Conservation (phyloP, 1,140 invertebrate genomes). For the Octopus sinensis region DNA sequence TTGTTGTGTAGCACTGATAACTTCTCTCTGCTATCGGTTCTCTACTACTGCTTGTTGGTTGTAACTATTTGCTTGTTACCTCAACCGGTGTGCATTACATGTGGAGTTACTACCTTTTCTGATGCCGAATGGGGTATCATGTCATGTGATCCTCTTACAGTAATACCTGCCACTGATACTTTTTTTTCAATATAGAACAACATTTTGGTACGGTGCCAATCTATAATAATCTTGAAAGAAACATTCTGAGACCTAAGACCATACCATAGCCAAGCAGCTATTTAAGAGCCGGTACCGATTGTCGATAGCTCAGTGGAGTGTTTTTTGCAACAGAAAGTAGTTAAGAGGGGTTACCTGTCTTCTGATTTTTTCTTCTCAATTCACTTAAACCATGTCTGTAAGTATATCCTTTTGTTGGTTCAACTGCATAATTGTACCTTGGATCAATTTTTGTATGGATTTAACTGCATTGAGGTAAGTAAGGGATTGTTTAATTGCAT, state of each 20-base stretch:
- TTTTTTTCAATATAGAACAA: background rate
- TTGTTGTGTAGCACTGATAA: too few species aligned
- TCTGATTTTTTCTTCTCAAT: conserved; percentile 10
- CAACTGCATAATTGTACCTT: conserved; percentile 10
- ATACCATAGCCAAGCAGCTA: background rate
- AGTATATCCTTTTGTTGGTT: conserved; percentile 10
- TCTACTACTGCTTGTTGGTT: too few species aligned
- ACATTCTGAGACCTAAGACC: too few species aligned
- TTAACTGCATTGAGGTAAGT: conserved; percentile 7
- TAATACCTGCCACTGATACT: background rate
- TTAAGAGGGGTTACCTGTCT: conserved; percentile 11
- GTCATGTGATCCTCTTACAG: background rate
- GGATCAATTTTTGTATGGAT: conserved; percentile 11
- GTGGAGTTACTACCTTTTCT: background rate
- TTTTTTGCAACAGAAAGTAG: background rate
- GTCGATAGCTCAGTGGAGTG: background rate
- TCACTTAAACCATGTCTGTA: conserved; percentile 8
- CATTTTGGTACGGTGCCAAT: background rate
- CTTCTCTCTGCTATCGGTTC: too few species aligned
- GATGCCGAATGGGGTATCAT: conserved; percentile 6
- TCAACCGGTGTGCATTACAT: background rate
- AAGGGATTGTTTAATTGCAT: conserved; percentile 6
- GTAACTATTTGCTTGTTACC: too few species aligned
- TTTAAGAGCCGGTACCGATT: background rate
- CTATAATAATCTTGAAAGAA: background rate